Conservation (phyloP, 2,113 vertebrate species). For the Butorides virescens region DNA sequence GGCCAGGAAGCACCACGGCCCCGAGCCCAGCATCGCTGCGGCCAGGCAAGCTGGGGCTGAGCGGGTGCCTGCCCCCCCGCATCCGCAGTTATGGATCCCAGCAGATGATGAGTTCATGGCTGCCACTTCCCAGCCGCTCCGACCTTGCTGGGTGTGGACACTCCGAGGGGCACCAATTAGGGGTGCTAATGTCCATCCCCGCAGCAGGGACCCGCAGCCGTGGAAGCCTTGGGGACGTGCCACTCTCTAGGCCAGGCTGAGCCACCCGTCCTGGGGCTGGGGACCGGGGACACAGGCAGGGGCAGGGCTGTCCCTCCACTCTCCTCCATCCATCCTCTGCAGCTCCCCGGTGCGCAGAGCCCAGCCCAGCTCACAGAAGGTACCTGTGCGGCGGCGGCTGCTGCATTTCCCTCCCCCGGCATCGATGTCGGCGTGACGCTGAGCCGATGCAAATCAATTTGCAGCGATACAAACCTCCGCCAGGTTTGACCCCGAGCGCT, state of each 20-base stretch:
- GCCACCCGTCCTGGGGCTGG: background rate
- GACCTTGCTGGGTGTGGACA: fast-evolving
- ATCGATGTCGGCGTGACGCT: background rate
- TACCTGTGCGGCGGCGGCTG: background rate
- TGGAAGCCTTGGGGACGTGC: background rate
- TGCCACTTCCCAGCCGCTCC: background rate
- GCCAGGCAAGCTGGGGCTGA: background rate
- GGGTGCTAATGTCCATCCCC: background rate
- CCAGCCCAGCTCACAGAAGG: background rate
- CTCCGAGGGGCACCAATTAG: fast-evolving
- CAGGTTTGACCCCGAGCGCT: background rate
- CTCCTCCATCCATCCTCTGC: background rate
- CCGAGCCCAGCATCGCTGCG: fast-evolving
- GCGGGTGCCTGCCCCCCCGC: background rate
- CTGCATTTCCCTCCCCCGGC: background rate
- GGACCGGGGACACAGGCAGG: background rate
- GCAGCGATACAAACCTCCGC: background rate
- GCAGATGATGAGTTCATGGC: background rate
- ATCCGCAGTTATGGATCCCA: fast-evolving
- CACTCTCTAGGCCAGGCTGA: background rate
- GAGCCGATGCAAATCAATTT: background rate
- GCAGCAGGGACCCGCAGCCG: background rate
- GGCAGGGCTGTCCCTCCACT: background rate
- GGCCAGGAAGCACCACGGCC: fast-evolving
- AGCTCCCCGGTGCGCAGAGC: background rate